These are phyloP conservation scores for Perognathus longimembris DNA, from an alignment of 2,113 vertebrate genomes.

Conservation along the genomic window DNA sequence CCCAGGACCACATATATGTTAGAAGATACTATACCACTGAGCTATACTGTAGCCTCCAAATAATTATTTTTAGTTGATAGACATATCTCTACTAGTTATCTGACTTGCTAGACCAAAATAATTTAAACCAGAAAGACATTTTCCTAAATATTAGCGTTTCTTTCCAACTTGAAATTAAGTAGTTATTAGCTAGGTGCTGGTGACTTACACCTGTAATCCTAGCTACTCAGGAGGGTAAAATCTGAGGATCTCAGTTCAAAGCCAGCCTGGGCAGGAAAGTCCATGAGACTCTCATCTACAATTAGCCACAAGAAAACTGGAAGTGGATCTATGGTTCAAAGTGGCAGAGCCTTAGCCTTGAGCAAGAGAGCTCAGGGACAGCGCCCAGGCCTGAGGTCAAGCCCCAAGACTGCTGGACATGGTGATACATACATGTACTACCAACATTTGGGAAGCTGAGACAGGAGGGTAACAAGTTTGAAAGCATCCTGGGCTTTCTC, in stretches of 20 bases:
- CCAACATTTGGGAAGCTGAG: neutral
- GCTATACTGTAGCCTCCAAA: neutral
- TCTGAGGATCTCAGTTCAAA: too few species aligned
- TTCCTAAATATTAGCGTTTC: neutral
- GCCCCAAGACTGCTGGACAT: neutral
- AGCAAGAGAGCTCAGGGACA: too few species aligned
- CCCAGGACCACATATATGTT: neutral
- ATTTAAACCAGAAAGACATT: slow-evolving; percentile 39
- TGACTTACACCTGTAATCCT: too few species aligned
- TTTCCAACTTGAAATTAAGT: slow-evolving; percentile 46
- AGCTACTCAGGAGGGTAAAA: too few species aligned
- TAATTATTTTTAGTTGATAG: slow-evolving; percentile 40
- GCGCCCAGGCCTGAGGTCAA: too few species aligned
- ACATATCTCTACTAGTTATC: slow-evolving; percentile 25
- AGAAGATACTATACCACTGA: neutral
- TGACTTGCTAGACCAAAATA: slow-evolving; percentile 1
- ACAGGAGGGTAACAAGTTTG: neutral
- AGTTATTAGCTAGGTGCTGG: too few species aligned
- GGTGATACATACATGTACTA: neutral
- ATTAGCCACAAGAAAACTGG: too few species aligned
- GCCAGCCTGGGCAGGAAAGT: too few species aligned
- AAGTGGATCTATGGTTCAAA: too few species aligned
- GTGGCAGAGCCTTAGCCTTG: too few species aligned
- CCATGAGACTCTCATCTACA: too few species aligned
- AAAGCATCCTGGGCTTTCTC: neutral